Evolutionary conservation across 2,113 vertebrate species (phyloP), one percentile per base, ranked within the genome.

Genomic region (Vombatus ursinus): DNA sequence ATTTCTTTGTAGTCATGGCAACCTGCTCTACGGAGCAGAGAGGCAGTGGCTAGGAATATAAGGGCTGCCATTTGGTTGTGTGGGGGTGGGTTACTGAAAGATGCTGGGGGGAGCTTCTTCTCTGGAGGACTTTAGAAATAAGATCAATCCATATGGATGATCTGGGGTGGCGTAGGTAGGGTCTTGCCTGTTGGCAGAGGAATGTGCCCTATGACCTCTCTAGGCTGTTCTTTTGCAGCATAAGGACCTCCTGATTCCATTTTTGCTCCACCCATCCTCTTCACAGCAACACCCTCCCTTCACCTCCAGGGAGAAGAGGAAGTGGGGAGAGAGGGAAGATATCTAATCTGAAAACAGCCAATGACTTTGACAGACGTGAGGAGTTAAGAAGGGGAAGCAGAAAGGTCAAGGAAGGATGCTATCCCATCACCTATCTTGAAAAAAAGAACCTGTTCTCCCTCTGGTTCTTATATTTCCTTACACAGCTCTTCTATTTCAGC

Each of bases 1-100:
- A 0, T 0, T 44, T 52, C 90, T 68, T 90, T 0, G 24, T 97
- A 14, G 7, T 92, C 95, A 96, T 94, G 95, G 96, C 68, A 96
- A 98, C 97, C 68, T 31, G 51, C 92, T 77, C 51, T 14, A 14
- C 48, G 50, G 93, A 94, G 61, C 89, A 28, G 53, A 31, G 5
- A 91, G 48, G 44, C 68, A 1, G 92, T 1, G 84, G 90, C 92
- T 91, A 44, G 92, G 93, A 50, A 68, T 61, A 91, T 52, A 47
- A 50, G 90, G 53, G 49, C 95, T 96, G 90, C 2, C 16, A 8
- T 31, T 26, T 5, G 0, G 0, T 0, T 0, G 84, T 14, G 22
- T 3, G 53, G 3, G 28, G 37, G 93, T 26, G 44, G 25, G 51
- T 0, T 24, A 92, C 92, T 90, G 94, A 6, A 0, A 0, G 2